A percentile compares a stretch with the other conserved stretches of the same genome.
Evolutionary conservation across 1,140 invertebrate genomes (phyloP).

Genomic region (Batillaria attramentaria): DNA sequence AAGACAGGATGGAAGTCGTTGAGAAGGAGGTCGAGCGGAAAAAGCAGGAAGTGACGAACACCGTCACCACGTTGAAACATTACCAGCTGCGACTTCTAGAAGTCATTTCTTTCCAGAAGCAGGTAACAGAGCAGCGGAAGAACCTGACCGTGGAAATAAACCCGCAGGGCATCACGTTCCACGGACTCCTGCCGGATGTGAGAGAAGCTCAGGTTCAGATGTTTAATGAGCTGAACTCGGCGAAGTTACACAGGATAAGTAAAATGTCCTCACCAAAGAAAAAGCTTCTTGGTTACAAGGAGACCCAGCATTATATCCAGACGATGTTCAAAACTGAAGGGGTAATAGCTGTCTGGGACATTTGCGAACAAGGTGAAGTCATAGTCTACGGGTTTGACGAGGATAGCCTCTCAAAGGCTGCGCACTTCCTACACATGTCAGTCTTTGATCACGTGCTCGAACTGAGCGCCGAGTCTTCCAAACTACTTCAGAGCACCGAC

Average conservation of each 20-base stretch:
- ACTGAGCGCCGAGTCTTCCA: conserved; percentile 26
- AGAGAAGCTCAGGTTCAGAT: conserved; percentile 37
- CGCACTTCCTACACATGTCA: conserved; percentile 27
- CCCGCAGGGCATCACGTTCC: conserved; percentile 33
- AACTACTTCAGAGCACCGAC: conserved; percentile 3
- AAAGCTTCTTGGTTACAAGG: conserved; percentile 6
- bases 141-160: conserved; percentile 35
- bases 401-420: background rate
- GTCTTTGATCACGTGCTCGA: background rate
- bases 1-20: conserved; percentile 12
- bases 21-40: conserved; percentile 39
- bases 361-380: conserved; percentile 5
- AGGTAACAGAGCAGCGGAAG: conserved; percentile 30
- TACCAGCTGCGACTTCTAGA: conserved; percentile 34
- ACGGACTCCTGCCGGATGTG: conserved; percentile 43
- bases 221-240: conserved; percentile 27
- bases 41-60: conserved; percentile 44
- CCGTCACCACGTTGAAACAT: conserved; percentile 12
- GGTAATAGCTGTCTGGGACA: conserved; percentile 26
- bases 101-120: conserved; percentile 32
- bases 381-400: conserved; percentile 25
- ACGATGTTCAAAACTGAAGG: conserved; percentile 27
- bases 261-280: conserved; percentile 19
- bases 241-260: background rate
- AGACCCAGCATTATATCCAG: conserved; percentile 20